Base-by-base conservation (phyloP, 2,113 vertebrate species). In the Brachypteracias leptosomus region DNA sequence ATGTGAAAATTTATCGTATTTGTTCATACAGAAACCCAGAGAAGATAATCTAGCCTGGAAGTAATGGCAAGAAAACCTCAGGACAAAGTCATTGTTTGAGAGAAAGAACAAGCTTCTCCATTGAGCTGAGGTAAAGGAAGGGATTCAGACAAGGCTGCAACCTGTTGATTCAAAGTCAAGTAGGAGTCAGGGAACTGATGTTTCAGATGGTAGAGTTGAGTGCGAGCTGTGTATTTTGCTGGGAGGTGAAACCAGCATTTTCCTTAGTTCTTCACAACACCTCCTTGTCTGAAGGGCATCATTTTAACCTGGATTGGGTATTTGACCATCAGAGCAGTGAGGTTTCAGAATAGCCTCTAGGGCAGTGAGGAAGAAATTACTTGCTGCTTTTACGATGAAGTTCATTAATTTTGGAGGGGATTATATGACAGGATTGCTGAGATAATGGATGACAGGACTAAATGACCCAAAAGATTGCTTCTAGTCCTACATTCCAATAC, bases 331-430 rank as follows among this genome's bases (percentile, higher is more conserved):
- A 63, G 77, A 95, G 33, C 42, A 76, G 57, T 20, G 35, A 74
- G 57, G 29, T 65, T 96, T 87, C 49, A 81, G 85, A 95, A 93
- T 1, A 93, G 66, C 70, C 81, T 87, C 73, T 65, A 88, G 20
- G 22, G 71, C 24, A 78, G 28, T 6, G 25, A 85, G 46, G 75
- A 85, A 82, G 57, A 84, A 92, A 73, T 71, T 63, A 81, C 83
- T 93, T 78, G 58, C 89, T 83, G 71, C 46, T 85, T 93, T 91
- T 61, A 93, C 78, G 73, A 95, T 52, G 46, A 95, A 91, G 74
- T 88, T 96, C 71, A 94, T 93, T 96, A 93, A 95, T 89, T 96
- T 91, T 91, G 58, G 78, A 95, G 25, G 7, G 40, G 59, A 88
- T 94, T 88, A 85, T 49, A 95, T 24, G 77, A 74, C 81, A 94